phyloP scores from a whole-genome alignment of 2,113 vertebrate genomes.

The Mormoops blainvillei region DNA sequence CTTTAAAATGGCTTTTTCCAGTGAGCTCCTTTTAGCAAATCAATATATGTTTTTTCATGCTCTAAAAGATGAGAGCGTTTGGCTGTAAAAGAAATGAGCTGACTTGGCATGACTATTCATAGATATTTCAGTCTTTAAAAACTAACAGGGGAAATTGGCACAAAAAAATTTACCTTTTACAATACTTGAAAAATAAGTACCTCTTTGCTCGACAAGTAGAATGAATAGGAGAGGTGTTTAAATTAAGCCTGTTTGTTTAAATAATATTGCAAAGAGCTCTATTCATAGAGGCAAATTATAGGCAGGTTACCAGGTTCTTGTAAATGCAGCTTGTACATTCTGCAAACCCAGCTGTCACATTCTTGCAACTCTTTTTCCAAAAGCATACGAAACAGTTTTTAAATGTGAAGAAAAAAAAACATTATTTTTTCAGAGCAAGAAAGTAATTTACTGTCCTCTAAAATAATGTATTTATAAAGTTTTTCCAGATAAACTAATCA shows the following conservation, averaged over 20 bases:
- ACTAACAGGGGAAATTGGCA: slow-evolving; percentile 82
- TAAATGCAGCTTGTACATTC: slow-evolving; percentile 79
- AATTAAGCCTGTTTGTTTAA: slow-evolving; percentile 85
- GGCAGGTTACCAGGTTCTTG: slow-evolving; percentile 83
- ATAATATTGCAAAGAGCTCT: slow-evolving; percentile 80
- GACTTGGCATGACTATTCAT: slow-evolving; percentile 71
- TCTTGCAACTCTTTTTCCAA: slow-evolving; percentile 74
- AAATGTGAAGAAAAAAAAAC: slow-evolving; percentile 77
- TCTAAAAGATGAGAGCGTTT: slow-evolving; percentile 74
- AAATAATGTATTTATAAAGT: slow-evolving; percentile 83
- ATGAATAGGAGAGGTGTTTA: slow-evolving; percentile 74
- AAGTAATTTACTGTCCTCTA: slow-evolving; percentile 77
- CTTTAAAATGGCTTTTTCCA: slow-evolving; percentile 79
- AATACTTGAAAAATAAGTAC: slow-evolving; percentile 90
- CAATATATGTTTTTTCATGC: slow-evolving; percentile 79
- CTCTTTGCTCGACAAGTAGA: slow-evolving; percentile 82
- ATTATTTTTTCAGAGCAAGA: slow-evolving; percentile 83
- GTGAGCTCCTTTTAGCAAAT: slow-evolving; percentile 78
- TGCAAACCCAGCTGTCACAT: slow-evolving; percentile 72
- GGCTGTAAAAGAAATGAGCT: slow-evolving; percentile 75
- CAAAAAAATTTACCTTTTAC: slow-evolving; percentile 82
- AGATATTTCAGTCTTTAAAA: slow-evolving; percentile 79
- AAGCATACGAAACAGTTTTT: slow-evolving; percentile 75
- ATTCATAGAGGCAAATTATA: slow-evolving; percentile 80
- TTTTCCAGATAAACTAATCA: slow-evolving; percentile 76